A percentile compares a stretch with the other conserved stretches of the same genome.
Conservation (phyloP, 2,888 invertebrate genomes). For the Cabera pusaria region DNA sequence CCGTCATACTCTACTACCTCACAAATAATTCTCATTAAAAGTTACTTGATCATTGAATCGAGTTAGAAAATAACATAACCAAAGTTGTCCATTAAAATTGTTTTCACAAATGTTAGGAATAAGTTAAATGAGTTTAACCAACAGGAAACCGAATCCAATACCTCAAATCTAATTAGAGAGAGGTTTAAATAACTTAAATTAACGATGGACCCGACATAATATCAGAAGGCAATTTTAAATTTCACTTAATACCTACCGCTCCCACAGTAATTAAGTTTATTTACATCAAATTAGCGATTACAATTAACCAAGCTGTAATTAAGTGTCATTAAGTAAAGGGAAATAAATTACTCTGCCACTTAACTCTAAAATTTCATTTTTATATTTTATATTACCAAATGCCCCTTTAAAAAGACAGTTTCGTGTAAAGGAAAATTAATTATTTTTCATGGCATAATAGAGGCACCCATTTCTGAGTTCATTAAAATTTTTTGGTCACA, state of each 20-base stretch:
- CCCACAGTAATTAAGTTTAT: background rate
- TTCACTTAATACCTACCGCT: too few relatives aligned
- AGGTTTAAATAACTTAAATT: slow-evolving; percentile 28
- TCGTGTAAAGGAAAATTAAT: slow-evolving; percentile 49
- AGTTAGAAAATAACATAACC: slow-evolving; percentile 2
- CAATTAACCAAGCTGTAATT: too few relatives aligned
- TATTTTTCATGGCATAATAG: slow-evolving; percentile 56
- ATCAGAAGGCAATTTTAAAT: slow-evolving; percentile 3
- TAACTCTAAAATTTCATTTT: slow-evolving; percentile 4
- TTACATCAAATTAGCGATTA: background rate
- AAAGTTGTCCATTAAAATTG: slow-evolving; percentile 6
- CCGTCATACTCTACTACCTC: too few relatives aligned
- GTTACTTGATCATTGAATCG: too few relatives aligned
- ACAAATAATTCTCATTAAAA: too few relatives aligned
- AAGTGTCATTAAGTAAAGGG: too few relatives aligned
- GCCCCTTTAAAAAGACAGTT: slow-evolving; percentile 32
- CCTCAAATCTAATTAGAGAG: slow-evolving; percentile 26
- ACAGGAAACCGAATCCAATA: slow-evolving; percentile 8
- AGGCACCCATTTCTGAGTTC: slow-evolving; percentile 57
- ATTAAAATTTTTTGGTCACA: slow-evolving; percentile 63
- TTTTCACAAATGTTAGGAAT: slow-evolving; percentile 10
- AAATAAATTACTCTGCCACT: too few relatives aligned
- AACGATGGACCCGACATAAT: slow-evolving; percentile 1
- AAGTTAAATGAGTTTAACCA: slow-evolving; percentile 5
- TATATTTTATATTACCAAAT: slow-evolving; percentile 10